Evolutionary conservation across 2,888 invertebrate species (phyloP).

Genomic region (Abscondita cerata): DNA sequence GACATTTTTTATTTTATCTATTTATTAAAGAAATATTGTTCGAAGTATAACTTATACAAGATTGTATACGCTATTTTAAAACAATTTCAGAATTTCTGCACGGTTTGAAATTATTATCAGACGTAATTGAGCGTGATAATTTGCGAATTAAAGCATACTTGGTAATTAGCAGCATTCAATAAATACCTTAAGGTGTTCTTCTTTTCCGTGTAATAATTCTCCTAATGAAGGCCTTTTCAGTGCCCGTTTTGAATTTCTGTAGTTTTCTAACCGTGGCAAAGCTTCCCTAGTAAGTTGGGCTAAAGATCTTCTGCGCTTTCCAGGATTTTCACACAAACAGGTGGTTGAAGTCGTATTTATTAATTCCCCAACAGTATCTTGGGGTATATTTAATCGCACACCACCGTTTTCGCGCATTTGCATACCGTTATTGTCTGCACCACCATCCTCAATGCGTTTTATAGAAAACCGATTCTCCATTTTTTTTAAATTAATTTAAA

Average conservation of each 20-base stretch:
- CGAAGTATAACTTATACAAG: too few relatives aligned
- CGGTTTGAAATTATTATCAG: too few relatives aligned
- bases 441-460: conserved; percentile 38
- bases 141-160: too few relatives aligned
- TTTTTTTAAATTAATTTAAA: not conserved
- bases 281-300: conserved; percentile 79
- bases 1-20: too few relatives aligned
- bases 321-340: conserved; percentile 44
- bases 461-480: conserved; percentile 48
- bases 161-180: too few relatives aligned
- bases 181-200: conserved; percentile 60
- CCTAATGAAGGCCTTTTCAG: conserved; percentile 84
- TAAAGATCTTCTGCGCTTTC: conserved; percentile 63
- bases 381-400: conserved; percentile 25
- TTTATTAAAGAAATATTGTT: too few relatives aligned
- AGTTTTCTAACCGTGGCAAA: conserved; percentile 82
- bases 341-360: conserved; percentile 44
- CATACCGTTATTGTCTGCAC: conserved; percentile 50
- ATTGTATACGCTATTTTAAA: too few relatives aligned
- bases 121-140: too few relatives aligned
- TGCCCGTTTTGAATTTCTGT: conserved; percentile 78
- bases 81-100: too few relatives aligned
- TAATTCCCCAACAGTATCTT: conserved; percentile 42
- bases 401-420: conserved; percentile 50
- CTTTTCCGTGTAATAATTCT: conserved; percentile 80